phyloP scores from a whole-genome alignment of 2,113 vertebrate species.

The Eretmodus cyanostictus region DNA sequence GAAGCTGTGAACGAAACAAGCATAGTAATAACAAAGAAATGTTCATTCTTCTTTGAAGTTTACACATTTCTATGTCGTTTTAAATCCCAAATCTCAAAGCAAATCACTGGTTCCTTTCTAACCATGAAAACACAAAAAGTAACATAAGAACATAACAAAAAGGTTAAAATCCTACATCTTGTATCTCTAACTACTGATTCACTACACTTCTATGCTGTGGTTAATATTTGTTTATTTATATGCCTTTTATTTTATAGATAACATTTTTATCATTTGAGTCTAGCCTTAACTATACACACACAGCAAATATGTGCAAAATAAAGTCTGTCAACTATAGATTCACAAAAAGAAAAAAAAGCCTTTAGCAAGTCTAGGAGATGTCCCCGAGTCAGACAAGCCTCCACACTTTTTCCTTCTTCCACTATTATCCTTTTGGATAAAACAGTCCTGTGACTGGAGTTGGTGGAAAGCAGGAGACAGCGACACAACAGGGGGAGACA shows the following conservation, averaged over 20 bases:
- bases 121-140: constrained; percentile 28
- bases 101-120: constrained; percentile 37
- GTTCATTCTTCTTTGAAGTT: constrained; percentile 54
- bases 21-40: background rate
- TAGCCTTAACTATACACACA: constrained; percentile 55
- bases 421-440: background rate
- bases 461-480: background rate
- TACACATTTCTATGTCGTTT: constrained; percentile 7
- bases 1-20: background rate
- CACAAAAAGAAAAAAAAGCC: background rate
- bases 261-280: background rate
- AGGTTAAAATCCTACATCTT: constrained; percentile 43
- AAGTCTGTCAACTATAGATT: constrained; percentile 31
- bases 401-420: background rate
- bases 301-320: constrained; percentile 66
- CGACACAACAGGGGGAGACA: background rate
- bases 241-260: background rate
- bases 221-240: constrained; percentile 10
- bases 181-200: constrained; percentile 15
- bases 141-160: constrained; percentile 30
- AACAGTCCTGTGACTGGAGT: background rate
- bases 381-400: background rate
- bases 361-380: background rate
- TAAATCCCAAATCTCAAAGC: constrained; percentile 53
- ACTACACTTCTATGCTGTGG: constrained; percentile 43